Percentiles rank a stretch among this genome's conserved stretches.
Evolutionary conservation across 1,140 invertebrate genomes (phyloP).

Genomic region (Caerostris darwini): DNA sequence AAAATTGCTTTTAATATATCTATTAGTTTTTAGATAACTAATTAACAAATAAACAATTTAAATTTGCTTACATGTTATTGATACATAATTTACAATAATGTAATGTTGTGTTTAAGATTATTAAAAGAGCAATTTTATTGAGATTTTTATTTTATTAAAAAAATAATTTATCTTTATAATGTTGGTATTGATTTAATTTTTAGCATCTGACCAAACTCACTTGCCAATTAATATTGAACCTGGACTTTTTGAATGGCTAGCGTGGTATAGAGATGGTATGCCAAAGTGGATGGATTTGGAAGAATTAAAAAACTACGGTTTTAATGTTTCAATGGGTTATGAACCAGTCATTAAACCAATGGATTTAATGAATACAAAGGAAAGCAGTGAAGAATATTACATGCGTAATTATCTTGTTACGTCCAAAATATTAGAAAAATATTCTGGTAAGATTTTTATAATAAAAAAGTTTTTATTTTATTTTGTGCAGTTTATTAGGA

Average conservation of each 20-base stretch:
- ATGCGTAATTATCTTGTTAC: slow-evolving; percentile 83
- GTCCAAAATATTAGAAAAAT: slow-evolving; percentile 81
- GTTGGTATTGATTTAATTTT: not conserved
- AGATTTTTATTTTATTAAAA: not conserved
- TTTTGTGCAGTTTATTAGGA: not conserved
- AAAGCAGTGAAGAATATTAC: slow-evolving; percentile 90
- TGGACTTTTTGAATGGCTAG: slow-evolving; percentile 94
- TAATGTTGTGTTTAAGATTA: not conserved
- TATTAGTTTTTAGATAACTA: too few species aligned
- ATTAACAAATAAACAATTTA: too few species aligned
- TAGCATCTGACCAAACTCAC: slow-evolving; percentile 80
- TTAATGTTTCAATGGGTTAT: slow-evolving; percentile 89
- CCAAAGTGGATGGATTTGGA: slow-evolving; percentile 89
- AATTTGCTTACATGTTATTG: too few species aligned
- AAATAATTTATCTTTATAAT: not conserved
- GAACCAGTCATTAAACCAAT: slow-evolving; percentile 86
- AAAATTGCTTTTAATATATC: too few species aligned
- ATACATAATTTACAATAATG: too few species aligned
- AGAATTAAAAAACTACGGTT: slow-evolving; percentile 89
- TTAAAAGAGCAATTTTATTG: not conserved
- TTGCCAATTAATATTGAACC: slow-evolving; percentile 90
- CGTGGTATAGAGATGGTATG: slow-evolving; percentile 90
- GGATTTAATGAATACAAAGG: slow-evolving; percentile 82
- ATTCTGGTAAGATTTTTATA: slow-evolving; percentile 66
- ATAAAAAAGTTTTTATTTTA: not conserved